Evolutionary conservation across 2,888 invertebrate species (phyloP).

Genomic region (Acleris sparsana): DNA sequence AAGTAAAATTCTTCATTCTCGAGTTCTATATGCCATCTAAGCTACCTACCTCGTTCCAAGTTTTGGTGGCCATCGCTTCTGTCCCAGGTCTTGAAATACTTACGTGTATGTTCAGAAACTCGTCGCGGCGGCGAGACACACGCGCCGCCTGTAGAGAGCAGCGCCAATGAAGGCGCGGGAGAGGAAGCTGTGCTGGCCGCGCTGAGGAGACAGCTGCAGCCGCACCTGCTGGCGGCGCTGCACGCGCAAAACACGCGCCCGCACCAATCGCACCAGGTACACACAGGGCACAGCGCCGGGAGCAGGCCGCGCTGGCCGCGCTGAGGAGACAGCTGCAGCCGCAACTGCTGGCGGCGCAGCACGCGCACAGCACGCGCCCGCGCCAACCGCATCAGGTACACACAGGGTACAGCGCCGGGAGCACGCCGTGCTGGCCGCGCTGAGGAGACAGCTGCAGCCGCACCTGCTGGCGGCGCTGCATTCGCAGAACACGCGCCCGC

Average conservation of each 20-base stretch:
- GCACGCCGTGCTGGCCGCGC: slow-evolving; percentile 87
- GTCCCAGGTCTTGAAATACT: too few species aligned
- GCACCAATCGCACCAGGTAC: slow-evolving; percentile 42
- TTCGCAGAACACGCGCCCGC: slow-evolving; percentile 65
- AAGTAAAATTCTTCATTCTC: too few species aligned
- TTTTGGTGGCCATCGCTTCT: too few species aligned
- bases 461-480: slow-evolving; percentile 86
- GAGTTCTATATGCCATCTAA: too few species aligned
- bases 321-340: slow-evolving; percentile 88
- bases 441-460: slow-evolving; percentile 88
- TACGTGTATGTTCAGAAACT: slow-evolving; percentile 51
- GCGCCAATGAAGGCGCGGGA: slow-evolving; percentile 67
- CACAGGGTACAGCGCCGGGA: slow-evolving; percentile 64
- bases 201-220: slow-evolving; percentile 87
- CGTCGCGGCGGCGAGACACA: slow-evolving; percentile 58
- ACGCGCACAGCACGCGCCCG: slow-evolving; percentile 69
- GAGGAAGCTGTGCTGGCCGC: slow-evolving; percentile 88
- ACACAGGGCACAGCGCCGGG: slow-evolving; percentile 59
- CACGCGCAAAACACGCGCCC: slow-evolving; percentile 71
- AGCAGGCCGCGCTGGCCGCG: slow-evolving; percentile 88
- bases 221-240: slow-evolving; percentile 86
- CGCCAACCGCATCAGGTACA: slow-evolving; percentile 42
- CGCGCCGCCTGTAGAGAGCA: slow-evolving; percentile 43
- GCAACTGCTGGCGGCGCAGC: slow-evolving; percentile 86
- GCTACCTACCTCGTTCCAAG: too few species aligned